Evolutionary conservation across 2,113 vertebrate genomes (phyloP).

Genomic region (Barnardius zonarius): DNA sequence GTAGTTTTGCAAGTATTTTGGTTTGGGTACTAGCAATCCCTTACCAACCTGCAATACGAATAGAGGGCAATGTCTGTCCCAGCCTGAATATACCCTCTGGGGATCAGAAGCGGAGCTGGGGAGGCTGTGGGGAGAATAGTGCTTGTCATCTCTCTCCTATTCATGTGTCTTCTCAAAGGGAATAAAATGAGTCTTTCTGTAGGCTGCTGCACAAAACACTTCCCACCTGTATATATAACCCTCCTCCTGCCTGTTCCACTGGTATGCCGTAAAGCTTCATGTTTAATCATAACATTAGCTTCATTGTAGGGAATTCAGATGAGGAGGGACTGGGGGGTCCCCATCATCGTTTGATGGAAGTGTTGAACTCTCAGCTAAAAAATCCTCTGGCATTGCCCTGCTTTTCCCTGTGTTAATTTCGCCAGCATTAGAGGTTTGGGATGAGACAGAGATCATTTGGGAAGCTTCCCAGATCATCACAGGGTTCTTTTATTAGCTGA

Average conservation of each 20-base stretch:
- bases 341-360: background rate
- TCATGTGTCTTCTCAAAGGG: background rate
- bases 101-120: background rate
- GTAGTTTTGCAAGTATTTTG: fast-evolving
- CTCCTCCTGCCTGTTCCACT: background rate
- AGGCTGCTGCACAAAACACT: background rate
- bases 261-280: background rate
- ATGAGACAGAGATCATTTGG: background rate
- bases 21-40: background rate
- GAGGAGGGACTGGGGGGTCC: background rate
- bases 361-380: background rate
- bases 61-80: background rate
- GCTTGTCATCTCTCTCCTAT: background rate
- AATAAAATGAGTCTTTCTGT: background rate
- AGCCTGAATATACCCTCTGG: background rate
- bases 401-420: background rate
- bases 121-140: background rate
- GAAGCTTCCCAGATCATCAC: background rate
- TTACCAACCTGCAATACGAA: background rate
- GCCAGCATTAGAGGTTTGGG: background rate
- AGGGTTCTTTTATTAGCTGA: background rate
- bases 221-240: background rate
- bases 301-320: background rate
- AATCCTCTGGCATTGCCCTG: background rate
- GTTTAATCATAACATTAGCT: background rate